These are phyloP conservation scores for Salticus scenicus DNA, from an alignment of 2,888 invertebrate species.

Conservation along the genomic window DNA sequence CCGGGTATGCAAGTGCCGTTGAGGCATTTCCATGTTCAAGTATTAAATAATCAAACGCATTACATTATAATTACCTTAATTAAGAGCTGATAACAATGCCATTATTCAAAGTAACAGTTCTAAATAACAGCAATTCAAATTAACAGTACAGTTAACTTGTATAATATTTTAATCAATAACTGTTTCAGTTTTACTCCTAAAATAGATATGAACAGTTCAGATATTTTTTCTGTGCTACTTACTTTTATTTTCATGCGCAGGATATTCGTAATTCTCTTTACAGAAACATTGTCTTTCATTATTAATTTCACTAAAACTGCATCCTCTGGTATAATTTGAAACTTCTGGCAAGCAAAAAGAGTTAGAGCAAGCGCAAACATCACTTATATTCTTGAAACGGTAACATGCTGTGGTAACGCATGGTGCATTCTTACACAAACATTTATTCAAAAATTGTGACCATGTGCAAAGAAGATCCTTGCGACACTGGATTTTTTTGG, in stretches of 20 bases:
- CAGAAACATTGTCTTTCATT: conserved; percentile 10
- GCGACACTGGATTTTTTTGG: not conserved
- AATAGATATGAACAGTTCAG: no score
- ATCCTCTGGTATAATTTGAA: not conserved
- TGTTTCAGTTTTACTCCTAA: no score
- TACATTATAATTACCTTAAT: no score
- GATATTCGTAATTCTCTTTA: conserved; percentile 26
- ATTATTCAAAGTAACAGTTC: no score
- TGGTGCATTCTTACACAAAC: conserved; percentile 19
- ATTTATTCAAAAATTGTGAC: conserved; percentile 20
- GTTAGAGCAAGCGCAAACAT: conserved; percentile 32
- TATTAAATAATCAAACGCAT: no score
- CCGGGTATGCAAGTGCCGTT: no score
- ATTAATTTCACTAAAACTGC: not conserved
- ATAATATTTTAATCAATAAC: no score
- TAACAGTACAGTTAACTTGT: no score
- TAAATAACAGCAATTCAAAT: no score
- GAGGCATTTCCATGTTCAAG: no score
- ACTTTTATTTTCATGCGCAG: conserved; percentile 19
- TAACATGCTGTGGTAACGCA: conserved; percentile 31
- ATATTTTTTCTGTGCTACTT: no score
- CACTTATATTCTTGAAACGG: not conserved
- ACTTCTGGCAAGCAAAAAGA: conserved; percentile 13
- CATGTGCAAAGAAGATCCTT: conserved; percentile 44
- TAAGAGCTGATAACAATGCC: no score